Evolutionary conservation across 2,888 invertebrate species (phyloP).

Genomic region (Chirona hameri): DNA sequence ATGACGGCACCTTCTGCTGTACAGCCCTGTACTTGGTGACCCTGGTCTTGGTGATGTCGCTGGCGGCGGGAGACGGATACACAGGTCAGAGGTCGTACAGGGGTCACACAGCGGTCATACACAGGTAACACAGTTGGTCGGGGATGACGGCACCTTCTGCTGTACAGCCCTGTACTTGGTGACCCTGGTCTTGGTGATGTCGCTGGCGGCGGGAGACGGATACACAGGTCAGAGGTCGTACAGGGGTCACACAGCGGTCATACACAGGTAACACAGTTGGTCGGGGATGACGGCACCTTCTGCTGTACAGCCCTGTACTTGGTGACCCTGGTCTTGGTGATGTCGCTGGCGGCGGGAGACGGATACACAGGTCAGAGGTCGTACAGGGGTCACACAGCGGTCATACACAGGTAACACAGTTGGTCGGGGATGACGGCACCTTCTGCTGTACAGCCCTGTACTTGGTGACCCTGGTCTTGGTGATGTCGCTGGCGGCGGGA

Average conservation of each 20-base stretch:
- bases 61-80: not conserved
- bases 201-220: not conserved
- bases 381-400: not conserved
- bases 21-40: no score
- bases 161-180: no score
- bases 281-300: not conserved
- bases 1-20: not conserved
- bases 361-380: not conserved
- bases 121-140: no score
- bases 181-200: conserved; percentile 28
- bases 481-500: not conserved
- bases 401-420: no score
- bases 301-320: not conserved
- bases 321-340: conserved; percentile 28
- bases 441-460: not conserved
- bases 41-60: conserved; percentile 28
- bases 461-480: no score
- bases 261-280: no score
- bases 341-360: not conserved
- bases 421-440: not conserved
- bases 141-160: not conserved
- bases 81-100: not conserved
- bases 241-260: not conserved
- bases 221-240: not conserved
- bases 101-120: not conserved